Base-by-base conservation (phyloP, 2,888 invertebrate species). In the Caenorhabditis wallacei region DNA sequence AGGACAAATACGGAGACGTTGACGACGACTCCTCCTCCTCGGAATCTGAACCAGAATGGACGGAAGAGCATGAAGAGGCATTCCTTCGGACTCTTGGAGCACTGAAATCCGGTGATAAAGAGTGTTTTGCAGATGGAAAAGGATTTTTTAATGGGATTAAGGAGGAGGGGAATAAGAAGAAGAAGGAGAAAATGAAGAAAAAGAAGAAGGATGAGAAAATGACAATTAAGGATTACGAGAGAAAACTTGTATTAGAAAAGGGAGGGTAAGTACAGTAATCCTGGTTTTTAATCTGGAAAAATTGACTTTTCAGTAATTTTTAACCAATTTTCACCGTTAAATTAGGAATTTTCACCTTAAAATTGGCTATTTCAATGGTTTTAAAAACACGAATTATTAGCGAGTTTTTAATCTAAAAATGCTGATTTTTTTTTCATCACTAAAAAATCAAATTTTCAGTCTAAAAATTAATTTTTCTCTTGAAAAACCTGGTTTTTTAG, bases 11-110 rank as follows among this genome's bases (percentile, higher is more conserved):
- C 70, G 88, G 87, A 0, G 89, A 93, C 26, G 92, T 84, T 30
- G 92, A 92, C 0, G 93, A 93, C 2, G 92, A 92, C 5, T 93
- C 93, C 4, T 93, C 93, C 0, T 82, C 84, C 1, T 94, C 94
- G 85, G 90, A 89, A 68, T 95, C 95, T 40, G 87, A 84, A 71
- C 78, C 87, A 51, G 94, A 94, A 92, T 87, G 95, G 92, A 92
- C 95, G 0, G 94, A 95, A 88, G 94, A 95, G 85, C 93, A 95
- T 59, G 97, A 98, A 91, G 95, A 95, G 87, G 95, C 95, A 85
- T 98, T 98, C 92, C 95, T 96, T 54, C 95, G 95, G 93, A 95
- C 97, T 0, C 93, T 97, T 1, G 94, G 96, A 0, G 95, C 95
- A 66, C 92, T 98, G 57, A 97, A 97, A 92, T 76, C 84, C 11